phyloP scores from a whole-genome alignment of 2,797 vertebrate species.

The Eulemur mongoz region DNA sequence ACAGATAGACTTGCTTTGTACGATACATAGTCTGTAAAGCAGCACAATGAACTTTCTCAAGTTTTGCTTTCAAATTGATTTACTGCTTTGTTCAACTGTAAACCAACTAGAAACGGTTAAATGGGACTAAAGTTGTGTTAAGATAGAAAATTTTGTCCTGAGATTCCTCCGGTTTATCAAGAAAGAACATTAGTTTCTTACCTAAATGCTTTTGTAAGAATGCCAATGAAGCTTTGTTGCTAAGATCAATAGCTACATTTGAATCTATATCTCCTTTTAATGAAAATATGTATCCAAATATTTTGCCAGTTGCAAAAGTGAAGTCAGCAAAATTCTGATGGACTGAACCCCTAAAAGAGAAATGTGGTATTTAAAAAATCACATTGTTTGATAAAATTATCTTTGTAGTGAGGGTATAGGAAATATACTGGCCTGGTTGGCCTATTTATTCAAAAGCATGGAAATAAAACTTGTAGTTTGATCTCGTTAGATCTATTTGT shows the following conservation, averaged over 20 bases:
- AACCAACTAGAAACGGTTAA: not conserved
- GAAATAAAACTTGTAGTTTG: not conserved
- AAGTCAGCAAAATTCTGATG: constrained; percentile 98
- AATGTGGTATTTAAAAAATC: not conserved
- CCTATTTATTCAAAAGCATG: not conserved
- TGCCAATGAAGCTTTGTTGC: constrained; percentile 93
- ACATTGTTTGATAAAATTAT: not conserved
- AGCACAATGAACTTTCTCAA: not conserved
- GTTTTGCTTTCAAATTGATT: not conserved
- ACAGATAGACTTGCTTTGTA: not conserved
- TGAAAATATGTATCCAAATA: constrained; percentile 90
- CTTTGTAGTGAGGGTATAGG: not conserved
- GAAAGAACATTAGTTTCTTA: constrained; percentile 82
- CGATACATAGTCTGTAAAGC: not conserved
- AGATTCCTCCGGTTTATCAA: not conserved
- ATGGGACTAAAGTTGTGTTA: not conserved
- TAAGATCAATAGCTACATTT: constrained; percentile 91
- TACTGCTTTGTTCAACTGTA: not conserved
- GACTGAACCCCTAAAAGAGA: constrained; percentile 91
- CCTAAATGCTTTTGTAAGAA: constrained; percentile 96
- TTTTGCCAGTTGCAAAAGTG: constrained; percentile 92
- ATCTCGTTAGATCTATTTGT: not conserved
- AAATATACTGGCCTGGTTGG: not conserved
- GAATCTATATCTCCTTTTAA: constrained; percentile 95
- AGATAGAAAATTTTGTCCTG: not conserved